Conservation (phyloP, 1,140 invertebrate species). For the Bombus affinis region DNA sequence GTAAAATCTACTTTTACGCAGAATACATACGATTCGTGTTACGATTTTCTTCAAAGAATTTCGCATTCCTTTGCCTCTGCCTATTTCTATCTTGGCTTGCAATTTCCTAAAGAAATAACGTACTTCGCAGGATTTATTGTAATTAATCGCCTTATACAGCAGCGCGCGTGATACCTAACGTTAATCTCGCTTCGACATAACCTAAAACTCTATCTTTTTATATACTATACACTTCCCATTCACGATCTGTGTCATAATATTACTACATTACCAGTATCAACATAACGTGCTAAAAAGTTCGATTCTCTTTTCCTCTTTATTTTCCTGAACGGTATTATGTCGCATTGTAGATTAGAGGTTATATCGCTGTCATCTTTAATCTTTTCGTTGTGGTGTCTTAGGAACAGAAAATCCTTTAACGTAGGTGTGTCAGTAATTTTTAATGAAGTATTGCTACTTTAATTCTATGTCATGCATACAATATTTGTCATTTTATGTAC, state of each 20-base stretch:
- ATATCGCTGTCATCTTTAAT: background rate
- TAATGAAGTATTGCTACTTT: too few species aligned
- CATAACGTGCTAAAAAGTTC: background rate
- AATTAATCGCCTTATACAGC: background rate
- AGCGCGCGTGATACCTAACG: background rate
- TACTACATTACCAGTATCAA: background rate
- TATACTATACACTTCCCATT: background rate
- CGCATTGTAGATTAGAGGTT: background rate
- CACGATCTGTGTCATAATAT: background rate
- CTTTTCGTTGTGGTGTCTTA: too few species aligned
- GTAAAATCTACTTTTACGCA: constrained; percentile 33
- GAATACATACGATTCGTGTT: background rate
- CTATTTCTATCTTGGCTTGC: background rate
- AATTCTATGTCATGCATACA: too few species aligned
- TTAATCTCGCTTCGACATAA: background rate
- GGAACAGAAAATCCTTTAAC: background rate
- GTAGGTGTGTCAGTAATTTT: background rate
- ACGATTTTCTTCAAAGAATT: background rate
- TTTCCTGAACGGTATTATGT: background rate
- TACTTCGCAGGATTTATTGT: background rate
- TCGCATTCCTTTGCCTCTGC: background rate
- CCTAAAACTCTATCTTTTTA: background rate
- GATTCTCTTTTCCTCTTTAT: background rate
- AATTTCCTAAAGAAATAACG: background rate
- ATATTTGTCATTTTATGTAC: too few species aligned